Base-by-base conservation (phyloP, 2,888 invertebrate species). In the Eurytoma adleriae region DNA sequence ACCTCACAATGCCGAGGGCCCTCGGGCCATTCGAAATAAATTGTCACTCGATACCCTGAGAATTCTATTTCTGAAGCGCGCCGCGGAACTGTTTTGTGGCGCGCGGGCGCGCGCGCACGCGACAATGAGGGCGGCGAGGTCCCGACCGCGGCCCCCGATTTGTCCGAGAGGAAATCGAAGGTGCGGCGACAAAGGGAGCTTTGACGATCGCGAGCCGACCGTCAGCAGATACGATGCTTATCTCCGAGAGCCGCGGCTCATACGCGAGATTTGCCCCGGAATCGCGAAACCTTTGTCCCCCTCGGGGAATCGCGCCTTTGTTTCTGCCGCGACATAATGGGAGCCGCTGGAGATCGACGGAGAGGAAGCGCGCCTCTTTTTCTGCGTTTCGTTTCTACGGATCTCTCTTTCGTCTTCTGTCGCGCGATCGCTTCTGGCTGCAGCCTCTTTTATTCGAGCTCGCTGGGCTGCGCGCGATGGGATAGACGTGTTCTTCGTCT, bases 11-110 rank as follows among this genome's bases (percentile, higher is more conserved):
- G 70, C 81, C 61, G 77, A 78, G 77, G 70, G 79, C 77, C 76
- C 72, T 76, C 83, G 83, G 83, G 84, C 85, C 85, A 86, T 86
- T 85, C 83, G 84, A 85, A 83, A 85, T 87, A 89, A 90, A 89
- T 90, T 89, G 90, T 89, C 89, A 90, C 89, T 87, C 88, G 89
- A 90, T 90, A 89, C 88, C 87, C 87, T 89, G 89, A 88, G 90
- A 90, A 88, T 89, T 88, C 88, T 88, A 89, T 89, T 89, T 87
- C 87, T 85, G 78, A 67, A 73, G 56, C 69, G 66, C n/a, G n/a
- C n/a, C n/a, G 75, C 75, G 71, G 76, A 76, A 69, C 71, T 78
- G 81, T 81, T 81, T 78, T 78, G 78, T 74, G 73, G 71, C 59
- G 69, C 57, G 57, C n/a, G n/a, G 1, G 52, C 54, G 30, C 30